Evolutionary conservation across 2,888 invertebrate genomes (phyloP).

Genomic region (Ephialtes manifestator): DNA sequence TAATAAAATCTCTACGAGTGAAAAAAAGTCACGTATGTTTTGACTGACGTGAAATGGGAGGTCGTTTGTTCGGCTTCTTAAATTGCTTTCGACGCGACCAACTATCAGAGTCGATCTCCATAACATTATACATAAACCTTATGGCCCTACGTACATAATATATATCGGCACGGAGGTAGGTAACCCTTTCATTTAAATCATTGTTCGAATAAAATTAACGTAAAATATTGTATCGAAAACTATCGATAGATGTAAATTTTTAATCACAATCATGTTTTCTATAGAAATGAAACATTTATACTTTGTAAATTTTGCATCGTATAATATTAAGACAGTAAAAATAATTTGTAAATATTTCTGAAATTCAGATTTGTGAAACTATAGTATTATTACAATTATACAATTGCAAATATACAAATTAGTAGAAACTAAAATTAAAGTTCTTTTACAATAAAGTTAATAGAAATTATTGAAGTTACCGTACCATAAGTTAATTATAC

Average conservation of each 20-base stretch:
- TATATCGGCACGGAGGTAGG: neutral
- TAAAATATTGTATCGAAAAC: neutral
- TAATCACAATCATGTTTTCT: neutral
- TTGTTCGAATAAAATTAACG: conserved; percentile 1
- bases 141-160: neutral
- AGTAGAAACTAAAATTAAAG: too few relatives aligned
- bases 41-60: conserved; percentile 76
- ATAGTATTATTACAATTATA: too few relatives aligned
- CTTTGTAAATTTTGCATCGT: neutral
- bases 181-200: neutral
- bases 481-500: too few relatives aligned
- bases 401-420: too few relatives aligned
- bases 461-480: too few relatives aligned
- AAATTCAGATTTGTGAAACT: too few relatives aligned
- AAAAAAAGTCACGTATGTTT: conserved; percentile 78
- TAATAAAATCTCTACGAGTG: conserved; percentile 26
- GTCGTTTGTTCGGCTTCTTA: conserved; percentile 73
- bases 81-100: conserved; percentile 73
- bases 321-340: neutral
- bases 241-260: neutral
- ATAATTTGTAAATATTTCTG: neutral
- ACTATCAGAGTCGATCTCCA: conserved; percentile 37
- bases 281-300: neutral
- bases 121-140: conserved; percentile 13
- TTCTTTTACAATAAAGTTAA: too few relatives aligned